phyloP scores from a whole-genome alignment of 2,797 vertebrate species.

The Gephyroberyx darwinii region DNA sequence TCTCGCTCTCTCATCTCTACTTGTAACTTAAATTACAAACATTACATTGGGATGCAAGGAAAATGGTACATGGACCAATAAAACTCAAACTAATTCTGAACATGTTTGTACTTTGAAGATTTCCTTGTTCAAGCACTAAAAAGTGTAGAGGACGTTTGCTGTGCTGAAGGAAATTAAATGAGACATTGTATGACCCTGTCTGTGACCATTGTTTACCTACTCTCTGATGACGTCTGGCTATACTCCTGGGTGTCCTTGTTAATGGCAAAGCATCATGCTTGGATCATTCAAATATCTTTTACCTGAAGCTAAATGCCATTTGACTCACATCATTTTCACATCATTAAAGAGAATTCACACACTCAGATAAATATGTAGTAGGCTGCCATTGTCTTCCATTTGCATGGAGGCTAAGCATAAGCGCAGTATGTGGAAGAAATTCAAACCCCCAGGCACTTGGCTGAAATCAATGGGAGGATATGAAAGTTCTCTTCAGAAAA shows the following conservation, averaged over 20 bases:
- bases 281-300: neutral
- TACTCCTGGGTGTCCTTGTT: neutral
- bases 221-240: neutral
- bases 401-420: neutral
- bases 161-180: neutral
- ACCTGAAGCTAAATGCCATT: neutral
- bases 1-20: neutral
- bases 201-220: neutral
- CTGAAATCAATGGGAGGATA: slow-evolving; percentile 5
- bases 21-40: no score
- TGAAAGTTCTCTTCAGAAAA: slow-evolving; percentile 29
- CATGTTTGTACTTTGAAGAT: no score
- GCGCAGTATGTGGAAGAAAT: neutral
- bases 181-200: neutral
- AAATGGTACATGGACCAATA: no score
- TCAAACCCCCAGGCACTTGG: neutral
- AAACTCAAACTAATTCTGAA: no score
- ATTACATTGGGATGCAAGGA: no score
- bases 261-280: neutral
- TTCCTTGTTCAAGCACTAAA: no score
- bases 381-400: slow-evolving; percentile 3
- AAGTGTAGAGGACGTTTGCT: no score
- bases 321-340: neutral
- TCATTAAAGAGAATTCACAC: slow-evolving; percentile 15
- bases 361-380: neutral